Evolutionary conservation across 2,888 invertebrate species (phyloP), one percentile per base, ranked within the genome.

Genomic region (Taenaris catops): DNA sequence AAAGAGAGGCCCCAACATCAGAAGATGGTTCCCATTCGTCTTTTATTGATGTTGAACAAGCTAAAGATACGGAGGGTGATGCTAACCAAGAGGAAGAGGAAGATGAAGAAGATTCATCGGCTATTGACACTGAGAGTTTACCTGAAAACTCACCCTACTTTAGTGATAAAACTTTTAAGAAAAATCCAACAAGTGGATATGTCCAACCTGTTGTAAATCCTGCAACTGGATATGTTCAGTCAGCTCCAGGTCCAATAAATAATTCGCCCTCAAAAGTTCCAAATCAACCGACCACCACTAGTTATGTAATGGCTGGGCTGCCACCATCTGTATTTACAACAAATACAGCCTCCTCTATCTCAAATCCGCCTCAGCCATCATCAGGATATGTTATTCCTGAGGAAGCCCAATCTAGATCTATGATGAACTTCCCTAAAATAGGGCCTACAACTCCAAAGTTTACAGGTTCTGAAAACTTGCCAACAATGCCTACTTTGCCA

Each of bases 261-360:
- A 63, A 46, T 34, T 42, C 58, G 2, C 51, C 55, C 8, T 40
- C 49, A 14, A 59, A 56, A 18, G 42, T 58, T 9, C 26, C 52
- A 6, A 25, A 55, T 3, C 74, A 69, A 43, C 66, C 76, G 9
- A 55, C 81, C 1, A 71, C 72, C 36, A 73, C 80, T 8, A 83
- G 86, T 49, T 86, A 86, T 41, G 84, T 86, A 1, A 79, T 79
- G 78, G 84, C 84, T 8, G 73, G 75, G 1, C 51, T 84, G 18
- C 62, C 79, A 8, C 72, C 74, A 11, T 68, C 81, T 0, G 68
- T 80, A 58, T 81, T 81, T 47, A 74, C 79, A 10, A 70, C 75
- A 6, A 74, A 72, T 7, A 60, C 71, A 10, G 50, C 62, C 18
- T 53, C 62, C 3, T 53, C 49, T 12, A 51, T 63, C 5, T 50